A percentile compares a stretch with the other conserved stretches of the same genome.
Evolutionary conservation across 2,113 vertebrate genomes (phyloP).

Genomic region (Peromyscus polionotus): DNA sequence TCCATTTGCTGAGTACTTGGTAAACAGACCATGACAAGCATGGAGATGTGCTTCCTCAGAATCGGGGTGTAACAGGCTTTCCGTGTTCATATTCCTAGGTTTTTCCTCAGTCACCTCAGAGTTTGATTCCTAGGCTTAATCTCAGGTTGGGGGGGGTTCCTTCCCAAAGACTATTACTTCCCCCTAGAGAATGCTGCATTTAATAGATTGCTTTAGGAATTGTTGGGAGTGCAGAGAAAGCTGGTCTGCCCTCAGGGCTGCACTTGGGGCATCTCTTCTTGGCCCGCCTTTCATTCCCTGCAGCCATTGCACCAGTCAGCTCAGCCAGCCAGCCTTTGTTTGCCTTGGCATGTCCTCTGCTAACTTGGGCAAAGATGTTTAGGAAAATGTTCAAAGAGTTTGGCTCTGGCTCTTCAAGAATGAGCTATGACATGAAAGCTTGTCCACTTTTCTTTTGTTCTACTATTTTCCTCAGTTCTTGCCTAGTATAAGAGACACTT

Average conservation of each 20-base stretch:
- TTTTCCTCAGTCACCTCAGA: slow-evolving; percentile 30
- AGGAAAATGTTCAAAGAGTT: slow-evolving; percentile 56
- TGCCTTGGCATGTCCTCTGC: slow-evolving; percentile 58
- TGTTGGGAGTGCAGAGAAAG: slow-evolving; percentile 62
- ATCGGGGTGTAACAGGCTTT: neutral
- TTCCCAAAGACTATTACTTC: slow-evolving; percentile 20
- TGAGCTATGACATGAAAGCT: slow-evolving; percentile 50
- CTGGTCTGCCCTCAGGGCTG: slow-evolving; percentile 18
- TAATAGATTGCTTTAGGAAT: slow-evolving; percentile 57
- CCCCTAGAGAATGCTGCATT: neutral
- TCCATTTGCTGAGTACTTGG: slow-evolving; percentile 29
- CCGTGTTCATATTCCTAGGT: neutral
- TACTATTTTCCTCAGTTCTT: slow-evolving; percentile 35
- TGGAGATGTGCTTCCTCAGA: slow-evolving; percentile 26
- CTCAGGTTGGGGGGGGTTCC: slow-evolving; percentile 46
- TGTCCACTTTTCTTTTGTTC: slow-evolving; percentile 52
- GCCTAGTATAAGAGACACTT: slow-evolving; percentile 11
- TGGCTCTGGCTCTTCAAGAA: slow-evolving; percentile 61
- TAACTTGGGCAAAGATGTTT: slow-evolving; percentile 70
- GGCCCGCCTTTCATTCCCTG: slow-evolving; percentile 32
- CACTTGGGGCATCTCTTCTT: slow-evolving; percentile 45
- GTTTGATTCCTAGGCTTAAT: slow-evolving; percentile 39
- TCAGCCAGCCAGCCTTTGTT: slow-evolving; percentile 57
- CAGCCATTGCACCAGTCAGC: slow-evolving; percentile 54
- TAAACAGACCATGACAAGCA: slow-evolving; percentile 33